Evolutionary conservation across 2,888 invertebrate genomes (phyloP), one percentile per base, ranked within the genome.

Genomic region (Trichogramma evanescens): DNA sequence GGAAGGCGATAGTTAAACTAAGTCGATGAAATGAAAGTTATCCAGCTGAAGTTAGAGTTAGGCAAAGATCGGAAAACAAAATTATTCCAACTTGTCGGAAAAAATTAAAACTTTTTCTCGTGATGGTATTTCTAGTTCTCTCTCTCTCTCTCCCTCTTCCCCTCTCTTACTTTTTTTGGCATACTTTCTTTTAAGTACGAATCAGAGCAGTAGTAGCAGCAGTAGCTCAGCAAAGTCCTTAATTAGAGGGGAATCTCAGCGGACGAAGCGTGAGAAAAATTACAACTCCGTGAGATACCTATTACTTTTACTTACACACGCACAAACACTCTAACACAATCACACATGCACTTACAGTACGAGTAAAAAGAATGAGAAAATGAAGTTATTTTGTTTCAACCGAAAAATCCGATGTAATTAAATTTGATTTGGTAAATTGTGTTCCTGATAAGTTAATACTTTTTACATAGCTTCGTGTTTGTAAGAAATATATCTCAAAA

Each of bases 211-310:
- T 26, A 26, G 26, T 26, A 26, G 26, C 26, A 26, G 26, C 26
- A 26, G 26, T 26, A 26, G 26, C 26, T 26, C 26, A 26, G 9
- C 26, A 2, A 4, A 54, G 39, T 45, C 13, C 54, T 54, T 61
- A 61, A 61, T 61, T 61, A 48, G 53, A 26, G 26, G 46, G n/a
- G 54, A 42, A 57, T 57, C 57, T 61, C 50, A 39, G 41, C 8
- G n/a, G 53, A 56, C 26, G 26, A 52, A 56, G 57, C 57, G 56
- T 54, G 57, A 61, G 57, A 61, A 57, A 61, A 61, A 59, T 62
- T 49, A 55, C 51, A 59, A 56, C 48, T 51, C 52, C 8, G 26
- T 9, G 38, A 48, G 41, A 43, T 26, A 26, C 26, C 26, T 26
- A 26, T 26, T 26, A 26, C 26, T 26, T 26, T 26, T 26, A 26